phyloP scores from a whole-genome alignment of 2,797 vertebrate genomes.

The Gouania willdenowi region DNA sequence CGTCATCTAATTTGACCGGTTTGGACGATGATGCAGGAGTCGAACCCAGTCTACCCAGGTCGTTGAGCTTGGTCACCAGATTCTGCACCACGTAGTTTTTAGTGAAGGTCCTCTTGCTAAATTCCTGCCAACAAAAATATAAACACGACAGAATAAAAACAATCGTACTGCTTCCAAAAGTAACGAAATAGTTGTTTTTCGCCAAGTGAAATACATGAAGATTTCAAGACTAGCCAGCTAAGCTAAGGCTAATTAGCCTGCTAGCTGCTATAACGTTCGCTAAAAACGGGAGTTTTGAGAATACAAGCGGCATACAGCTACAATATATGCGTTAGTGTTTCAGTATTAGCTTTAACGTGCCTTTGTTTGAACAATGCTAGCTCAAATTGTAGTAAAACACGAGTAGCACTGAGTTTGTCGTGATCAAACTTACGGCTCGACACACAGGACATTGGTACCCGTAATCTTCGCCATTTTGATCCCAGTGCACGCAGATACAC shows the following conservation, averaged over 20 bases:
- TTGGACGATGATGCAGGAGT: slow-evolving; percentile 47
- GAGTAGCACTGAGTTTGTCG: too few relatives aligned
- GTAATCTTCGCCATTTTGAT: slow-evolving; percentile 78
- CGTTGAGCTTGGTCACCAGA: slow-evolving; percentile 76
- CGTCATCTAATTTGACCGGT: slow-evolving; percentile 61
- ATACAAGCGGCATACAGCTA: too few relatives aligned
- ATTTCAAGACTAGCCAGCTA: neutral
- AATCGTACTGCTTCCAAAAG: neutral
- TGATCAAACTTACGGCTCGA: slow-evolving; percentile 48
- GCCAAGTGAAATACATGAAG: too few relatives aligned
- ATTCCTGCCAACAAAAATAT: slow-evolving; percentile 58
- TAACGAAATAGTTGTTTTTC: too few relatives aligned
- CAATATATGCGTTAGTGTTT: too few relatives aligned
- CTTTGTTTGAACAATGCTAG: too few relatives aligned
- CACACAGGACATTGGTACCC: slow-evolving; percentile 75
- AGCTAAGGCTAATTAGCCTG: neutral
- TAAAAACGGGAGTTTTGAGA: too few relatives aligned
- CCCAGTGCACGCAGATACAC: slow-evolving; percentile 81
- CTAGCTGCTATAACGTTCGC: neutral
- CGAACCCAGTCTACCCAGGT: slow-evolving; percentile 67
- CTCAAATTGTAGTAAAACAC: too few relatives aligned
- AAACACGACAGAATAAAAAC: neutral
- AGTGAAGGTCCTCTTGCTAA: slow-evolving; percentile 76
- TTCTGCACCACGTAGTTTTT: slow-evolving; percentile 82
- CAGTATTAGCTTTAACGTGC: too few relatives aligned